Evolutionary conservation across 2,113 vertebrate genomes (phyloP).

Genomic region (Festucalex cinctus): DNA sequence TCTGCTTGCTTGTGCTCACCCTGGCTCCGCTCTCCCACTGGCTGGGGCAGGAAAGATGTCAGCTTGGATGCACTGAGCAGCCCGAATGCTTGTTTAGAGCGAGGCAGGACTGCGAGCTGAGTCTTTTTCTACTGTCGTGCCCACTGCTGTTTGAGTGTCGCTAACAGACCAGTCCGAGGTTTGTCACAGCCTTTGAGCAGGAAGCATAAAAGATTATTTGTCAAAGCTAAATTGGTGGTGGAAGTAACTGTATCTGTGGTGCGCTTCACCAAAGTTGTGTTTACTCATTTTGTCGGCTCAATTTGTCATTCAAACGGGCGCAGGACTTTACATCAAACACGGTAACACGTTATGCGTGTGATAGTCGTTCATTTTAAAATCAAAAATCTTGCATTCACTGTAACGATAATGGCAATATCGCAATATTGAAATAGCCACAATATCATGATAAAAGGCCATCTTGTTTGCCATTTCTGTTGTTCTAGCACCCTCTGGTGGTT

Average conservation of each 20-base stretch:
- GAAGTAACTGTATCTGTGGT: constrained; percentile 51
- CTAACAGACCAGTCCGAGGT: constrained; percentile 33
- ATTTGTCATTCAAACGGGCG: constrained; percentile 9
- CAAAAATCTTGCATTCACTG: not conserved
- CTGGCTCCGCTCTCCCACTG: constrained; percentile 11
- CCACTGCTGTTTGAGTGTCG: constrained; percentile 33
- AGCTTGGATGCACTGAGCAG: constrained; percentile 10
- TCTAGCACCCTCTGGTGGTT: too few species aligned
- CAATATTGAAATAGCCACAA: too few species aligned
- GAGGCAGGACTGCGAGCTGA: constrained; percentile 10
- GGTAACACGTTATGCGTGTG: not conserved
- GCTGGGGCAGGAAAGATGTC: constrained; percentile 24
- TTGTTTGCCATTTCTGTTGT: too few species aligned
- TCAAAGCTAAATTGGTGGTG: constrained; percentile 35
- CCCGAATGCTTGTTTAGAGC: constrained; percentile 12
- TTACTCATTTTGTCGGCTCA: constrained; percentile 27
- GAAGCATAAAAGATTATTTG: constrained; percentile 59
- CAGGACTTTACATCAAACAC: not conserved
- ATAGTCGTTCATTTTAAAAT: not conserved
- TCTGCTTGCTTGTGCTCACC: constrained; percentile 9
- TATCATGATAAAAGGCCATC: too few species aligned
- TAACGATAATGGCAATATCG: too few species aligned
- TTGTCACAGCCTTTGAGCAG: constrained; percentile 53
- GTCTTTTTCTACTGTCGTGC: constrained; percentile 27
- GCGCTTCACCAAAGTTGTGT: constrained; percentile 49